Evolutionary conservation across 2,797 vertebrate species (phyloP).

Genomic region (Microctenopoma lineatum): DNA sequence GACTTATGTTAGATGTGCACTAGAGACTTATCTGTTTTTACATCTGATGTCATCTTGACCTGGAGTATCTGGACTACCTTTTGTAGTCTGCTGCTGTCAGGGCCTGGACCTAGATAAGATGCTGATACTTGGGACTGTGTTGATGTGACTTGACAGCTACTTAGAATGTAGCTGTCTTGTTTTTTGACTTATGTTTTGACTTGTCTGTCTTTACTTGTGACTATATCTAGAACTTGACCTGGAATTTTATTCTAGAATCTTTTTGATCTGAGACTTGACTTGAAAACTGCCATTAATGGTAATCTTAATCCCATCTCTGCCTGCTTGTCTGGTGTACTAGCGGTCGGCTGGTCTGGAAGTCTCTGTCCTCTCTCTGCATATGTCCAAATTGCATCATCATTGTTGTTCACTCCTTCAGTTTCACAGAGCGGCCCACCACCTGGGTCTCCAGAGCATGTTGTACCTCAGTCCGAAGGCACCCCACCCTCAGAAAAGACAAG

Average conservation of each 20-base stretch:
- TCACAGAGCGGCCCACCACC: slow-evolving; percentile 71
- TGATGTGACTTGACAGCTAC: no score
- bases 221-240: background rate
- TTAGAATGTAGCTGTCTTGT: background rate
- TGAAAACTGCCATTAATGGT: background rate
- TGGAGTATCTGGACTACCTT: no score
- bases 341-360: slow-evolving; percentile 7
- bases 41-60: no score
- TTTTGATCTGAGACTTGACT: no score
- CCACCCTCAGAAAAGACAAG: slow-evolving; percentile 84
- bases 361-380: slow-evolving; percentile 39
- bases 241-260: background rate
- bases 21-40: no score
- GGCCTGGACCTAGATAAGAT: no score
- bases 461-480: slow-evolving; percentile 83
- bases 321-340: background rate
- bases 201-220: background rate
- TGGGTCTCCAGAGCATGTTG: slow-evolving; percentile 81
- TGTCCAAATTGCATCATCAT: slow-evolving; percentile 60
- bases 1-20: no score
- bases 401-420: slow-evolving; percentile 80
- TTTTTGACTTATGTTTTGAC: no score
- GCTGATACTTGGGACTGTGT: no score
- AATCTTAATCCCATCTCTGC: background rate
- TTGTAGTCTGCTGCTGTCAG: background rate